Conservation (phyloP, 2,113 vertebrate genomes). For the Phrynocephalus versicolor region DNA sequence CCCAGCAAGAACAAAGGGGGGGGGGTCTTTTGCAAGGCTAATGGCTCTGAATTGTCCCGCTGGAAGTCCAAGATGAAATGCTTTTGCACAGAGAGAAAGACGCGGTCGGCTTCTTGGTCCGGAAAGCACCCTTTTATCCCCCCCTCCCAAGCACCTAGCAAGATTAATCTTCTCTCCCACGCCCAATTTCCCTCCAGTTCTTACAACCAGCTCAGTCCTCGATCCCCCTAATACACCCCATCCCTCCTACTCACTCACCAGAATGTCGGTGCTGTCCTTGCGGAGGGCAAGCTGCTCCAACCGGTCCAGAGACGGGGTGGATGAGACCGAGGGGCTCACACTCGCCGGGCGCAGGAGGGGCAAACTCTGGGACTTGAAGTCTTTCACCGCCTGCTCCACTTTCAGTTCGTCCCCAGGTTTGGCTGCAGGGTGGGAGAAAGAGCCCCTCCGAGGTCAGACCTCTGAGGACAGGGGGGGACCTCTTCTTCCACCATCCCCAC, state of each 20-base stretch:
- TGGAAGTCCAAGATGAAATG: too few relatives aligned
- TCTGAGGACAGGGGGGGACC: neutral
- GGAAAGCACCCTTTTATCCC: too few relatives aligned
- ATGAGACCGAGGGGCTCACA: constrained; percentile 67
- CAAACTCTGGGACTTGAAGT: constrained; percentile 83
- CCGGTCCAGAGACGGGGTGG: constrained; percentile 69
- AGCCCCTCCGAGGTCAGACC: too few relatives aligned
- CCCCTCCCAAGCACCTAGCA: too few relatives aligned
- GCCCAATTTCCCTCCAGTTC: too few relatives aligned
- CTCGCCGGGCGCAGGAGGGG: constrained; percentile 81
- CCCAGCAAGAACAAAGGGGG: too few relatives aligned
- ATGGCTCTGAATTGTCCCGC: too few relatives aligned
- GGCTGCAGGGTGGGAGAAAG: constrained; percentile 66
- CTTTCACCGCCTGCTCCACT: constrained; percentile 87
- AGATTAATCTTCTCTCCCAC: neutral
- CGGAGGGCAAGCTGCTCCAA: constrained; percentile 73
- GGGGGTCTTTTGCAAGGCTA: too few relatives aligned
- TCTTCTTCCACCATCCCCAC: too few relatives aligned
- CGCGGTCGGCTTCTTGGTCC: too few relatives aligned
- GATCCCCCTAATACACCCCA: neutral
- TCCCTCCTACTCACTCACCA: constrained; percentile 81
- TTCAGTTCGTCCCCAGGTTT: constrained; percentile 88
- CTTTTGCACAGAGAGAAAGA: too few relatives aligned
- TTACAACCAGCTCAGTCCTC: neutral
- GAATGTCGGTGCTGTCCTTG: constrained; percentile 78